phyloP scores from a whole-genome alignment of 2,888 invertebrate genomes.

The Anoncus sp. region DNA sequence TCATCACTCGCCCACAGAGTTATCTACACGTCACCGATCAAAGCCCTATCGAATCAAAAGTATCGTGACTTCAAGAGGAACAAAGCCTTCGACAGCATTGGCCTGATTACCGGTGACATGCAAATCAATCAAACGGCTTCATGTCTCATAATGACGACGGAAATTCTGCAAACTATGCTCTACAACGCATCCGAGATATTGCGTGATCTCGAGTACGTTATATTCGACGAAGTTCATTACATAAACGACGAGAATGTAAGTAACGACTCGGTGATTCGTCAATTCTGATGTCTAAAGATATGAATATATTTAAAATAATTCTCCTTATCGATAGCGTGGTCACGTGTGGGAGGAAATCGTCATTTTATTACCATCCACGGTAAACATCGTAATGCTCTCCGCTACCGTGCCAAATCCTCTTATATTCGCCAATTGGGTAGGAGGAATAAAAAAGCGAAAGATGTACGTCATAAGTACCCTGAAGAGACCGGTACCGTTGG shows the following conservation, averaged over 20 bases:
- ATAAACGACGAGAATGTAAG: constrained; percentile 96
- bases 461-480: constrained; percentile 97
- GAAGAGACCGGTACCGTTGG: constrained; percentile 97
- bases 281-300: neutral
- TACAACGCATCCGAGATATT: constrained; percentile 97
- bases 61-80: constrained; percentile 97
- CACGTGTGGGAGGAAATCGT: constrained; percentile 99
- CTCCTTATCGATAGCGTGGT: constrained; percentile 87
- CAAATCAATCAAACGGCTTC: constrained; percentile 97
- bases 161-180: constrained; percentile 98
- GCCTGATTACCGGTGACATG: constrained; percentile 97
- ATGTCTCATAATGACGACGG: constrained; percentile 99
- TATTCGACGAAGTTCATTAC: constrained; percentile 99
- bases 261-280: constrained; percentile 16
- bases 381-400: constrained; percentile 98
- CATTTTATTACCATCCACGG: constrained; percentile 97
- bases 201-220: constrained; percentile 98
- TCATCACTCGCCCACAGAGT: constrained; percentile 84
- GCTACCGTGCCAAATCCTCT: constrained; percentile 99
- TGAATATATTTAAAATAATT: neutral
- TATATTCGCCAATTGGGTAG: constrained; percentile 98
- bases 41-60: constrained; percentile 99
- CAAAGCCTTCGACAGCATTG: constrained; percentile 92
- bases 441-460: constrained; percentile 93
- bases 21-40: constrained; percentile 99